Conservation (phyloP, 2,888 invertebrate species). For the Chymomyza caudatula region DNA sequence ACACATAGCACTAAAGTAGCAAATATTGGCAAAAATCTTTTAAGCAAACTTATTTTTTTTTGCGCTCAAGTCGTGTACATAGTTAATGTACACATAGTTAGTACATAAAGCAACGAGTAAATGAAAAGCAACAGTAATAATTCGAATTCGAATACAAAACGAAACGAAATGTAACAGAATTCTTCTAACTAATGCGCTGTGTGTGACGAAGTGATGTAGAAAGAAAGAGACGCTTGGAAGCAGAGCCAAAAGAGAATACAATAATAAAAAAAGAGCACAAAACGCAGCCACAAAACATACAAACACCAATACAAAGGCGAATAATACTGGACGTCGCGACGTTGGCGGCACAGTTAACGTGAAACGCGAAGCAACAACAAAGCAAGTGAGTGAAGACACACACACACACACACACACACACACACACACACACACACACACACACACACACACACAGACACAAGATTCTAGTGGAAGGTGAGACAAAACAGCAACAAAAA, state of each 20-base stretch:
- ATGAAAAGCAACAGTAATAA: slow-evolving; percentile 5
- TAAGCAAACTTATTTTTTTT: slow-evolving; percentile 15
- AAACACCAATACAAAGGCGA: slow-evolving; percentile 12
- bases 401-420: slow-evolving; percentile 21
- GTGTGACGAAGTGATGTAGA: slow-evolving; percentile 64
- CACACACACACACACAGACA: not conserved
- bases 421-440: slow-evolving; percentile 18
- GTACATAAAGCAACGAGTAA: slow-evolving; percentile 9
- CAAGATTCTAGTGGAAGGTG: not conserved
- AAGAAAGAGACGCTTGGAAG: slow-evolving; percentile 2
- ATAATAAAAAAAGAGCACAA: slow-evolving; percentile 2
- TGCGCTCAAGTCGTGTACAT: slow-evolving; percentile 6
- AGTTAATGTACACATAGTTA: slow-evolving; percentile 11
- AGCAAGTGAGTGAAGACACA: slow-evolving; percentile 30
- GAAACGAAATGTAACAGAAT: slow-evolving; percentile 57
- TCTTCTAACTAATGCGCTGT: slow-evolving; percentile 41
- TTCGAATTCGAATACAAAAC: slow-evolving; percentile 15
- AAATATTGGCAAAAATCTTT: not conserved
- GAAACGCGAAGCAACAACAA: slow-evolving; percentile 42
- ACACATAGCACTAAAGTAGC: not conserved
- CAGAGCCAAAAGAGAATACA: slow-evolving; percentile 10
- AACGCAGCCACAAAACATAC: slow-evolving; percentile 38
- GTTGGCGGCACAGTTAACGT: slow-evolving; percentile 40
- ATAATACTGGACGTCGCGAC: not conserved
- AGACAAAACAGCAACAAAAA: not conserved